Conservation (phyloP, 2,113 vertebrate genomes). For the Scartelaos histophorus region DNA sequence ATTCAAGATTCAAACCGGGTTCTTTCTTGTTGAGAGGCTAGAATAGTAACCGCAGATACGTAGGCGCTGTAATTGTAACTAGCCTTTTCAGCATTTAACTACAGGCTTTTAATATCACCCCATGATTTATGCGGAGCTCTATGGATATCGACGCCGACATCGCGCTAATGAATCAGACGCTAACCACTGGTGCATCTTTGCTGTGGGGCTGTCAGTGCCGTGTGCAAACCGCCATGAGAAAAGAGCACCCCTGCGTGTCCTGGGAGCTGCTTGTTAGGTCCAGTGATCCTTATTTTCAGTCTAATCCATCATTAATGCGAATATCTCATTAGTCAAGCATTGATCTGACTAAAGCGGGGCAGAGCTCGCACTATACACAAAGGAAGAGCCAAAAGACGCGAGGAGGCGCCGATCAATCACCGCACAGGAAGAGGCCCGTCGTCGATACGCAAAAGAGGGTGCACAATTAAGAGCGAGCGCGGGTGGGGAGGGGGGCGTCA, state of each 20-base stretch:
- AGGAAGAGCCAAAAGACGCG: slow-evolving; percentile 57
- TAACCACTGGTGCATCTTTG: slow-evolving; percentile 15
- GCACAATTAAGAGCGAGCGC: slow-evolving; percentile 68
- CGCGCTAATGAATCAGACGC: slow-evolving; percentile 49
- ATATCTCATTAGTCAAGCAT: slow-evolving; percentile 69
- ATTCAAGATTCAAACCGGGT: neutral
- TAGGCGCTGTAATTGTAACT: slow-evolving; percentile 27
- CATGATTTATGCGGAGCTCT: slow-evolving; percentile 47
- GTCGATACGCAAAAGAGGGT: slow-evolving; percentile 47
- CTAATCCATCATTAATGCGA: slow-evolving; percentile 47
- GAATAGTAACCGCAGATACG: neutral
- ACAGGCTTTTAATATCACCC: slow-evolving; percentile 30
- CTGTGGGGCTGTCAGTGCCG: slow-evolving; percentile 10
- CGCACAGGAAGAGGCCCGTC: slow-evolving; percentile 64
- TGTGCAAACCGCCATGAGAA: slow-evolving; percentile 23
- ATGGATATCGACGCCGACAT: slow-evolving; percentile 35
- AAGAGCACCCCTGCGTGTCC: slow-evolving; percentile 10
- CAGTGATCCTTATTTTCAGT: neutral
- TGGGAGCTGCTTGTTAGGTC: slow-evolving; percentile 18
- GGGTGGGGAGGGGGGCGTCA: slow-evolving; percentile 29
- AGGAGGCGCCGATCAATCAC: slow-evolving; percentile 62
- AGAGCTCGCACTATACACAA: slow-evolving; percentile 28
- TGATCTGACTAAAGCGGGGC: slow-evolving; percentile 47
- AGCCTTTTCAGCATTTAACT: slow-evolving; percentile 36
- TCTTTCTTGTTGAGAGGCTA: neutral